phyloP scores from a whole-genome alignment of 2,113 vertebrate species.

The Indri indri region DNA sequence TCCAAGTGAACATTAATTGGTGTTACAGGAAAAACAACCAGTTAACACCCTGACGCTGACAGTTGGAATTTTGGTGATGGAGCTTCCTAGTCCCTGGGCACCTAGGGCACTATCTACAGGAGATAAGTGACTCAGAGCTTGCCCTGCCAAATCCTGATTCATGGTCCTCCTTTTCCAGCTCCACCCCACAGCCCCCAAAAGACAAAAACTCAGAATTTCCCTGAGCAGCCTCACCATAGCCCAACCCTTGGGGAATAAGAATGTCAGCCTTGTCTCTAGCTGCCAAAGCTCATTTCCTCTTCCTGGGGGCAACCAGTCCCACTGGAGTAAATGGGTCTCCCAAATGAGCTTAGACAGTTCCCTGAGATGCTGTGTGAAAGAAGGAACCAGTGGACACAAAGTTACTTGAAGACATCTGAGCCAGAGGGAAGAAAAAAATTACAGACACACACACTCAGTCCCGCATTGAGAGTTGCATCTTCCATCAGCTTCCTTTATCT shows the following conservation, averaged over 20 bases:
- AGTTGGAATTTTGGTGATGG: not conserved
- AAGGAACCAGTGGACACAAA: not conserved
- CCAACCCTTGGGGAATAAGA: not conserved
- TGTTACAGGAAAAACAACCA: slow-evolving; percentile 18
- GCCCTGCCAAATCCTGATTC: slow-evolving; percentile 17
- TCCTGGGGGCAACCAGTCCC: not conserved
- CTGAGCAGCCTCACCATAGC: not conserved
- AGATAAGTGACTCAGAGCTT: slow-evolving; percentile 54
- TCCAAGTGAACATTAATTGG: slow-evolving; percentile 2
- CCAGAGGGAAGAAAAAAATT: too few relatives aligned
- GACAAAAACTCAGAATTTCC: not conserved
- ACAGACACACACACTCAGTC: accelerated
- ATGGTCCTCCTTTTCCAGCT: not conserved
- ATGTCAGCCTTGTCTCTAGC: not conserved
- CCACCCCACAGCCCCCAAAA: not conserved
- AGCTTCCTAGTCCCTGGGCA: not conserved
- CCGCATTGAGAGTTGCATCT: not conserved
- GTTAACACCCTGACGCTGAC: slow-evolving; percentile 5
- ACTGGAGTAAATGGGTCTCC: not conserved
- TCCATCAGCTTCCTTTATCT: not conserved
- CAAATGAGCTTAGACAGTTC: not conserved
- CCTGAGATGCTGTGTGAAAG: not conserved
- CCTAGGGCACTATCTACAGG: not conserved
- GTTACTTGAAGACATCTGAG: not conserved
- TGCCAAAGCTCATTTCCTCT: not conserved